These are phyloP conservation scores for Rutpela maculata DNA, from an alignment of 2,888 invertebrate species.

Conservation along the genomic window DNA sequence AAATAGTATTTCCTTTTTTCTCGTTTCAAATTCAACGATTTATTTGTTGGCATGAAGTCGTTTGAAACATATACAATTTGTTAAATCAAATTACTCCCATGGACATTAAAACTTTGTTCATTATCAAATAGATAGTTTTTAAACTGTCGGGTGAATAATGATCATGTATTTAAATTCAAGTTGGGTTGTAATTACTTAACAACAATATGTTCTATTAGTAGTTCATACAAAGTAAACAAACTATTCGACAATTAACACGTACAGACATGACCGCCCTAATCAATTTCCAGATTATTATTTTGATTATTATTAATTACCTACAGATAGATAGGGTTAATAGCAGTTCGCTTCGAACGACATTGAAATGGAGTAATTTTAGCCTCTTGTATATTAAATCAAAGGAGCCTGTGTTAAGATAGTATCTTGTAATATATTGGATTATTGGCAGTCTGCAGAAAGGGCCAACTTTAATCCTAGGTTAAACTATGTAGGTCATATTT, in stretches of 20 bases:
- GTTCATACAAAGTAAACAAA: neutral
- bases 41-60: too few species aligned
- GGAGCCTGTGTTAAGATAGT: conserved; percentile 19
- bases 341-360: neutral
- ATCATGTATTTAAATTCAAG: too few species aligned
- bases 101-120: too few species aligned
- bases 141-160: too few species aligned
- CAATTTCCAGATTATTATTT: conserved; percentile 13
- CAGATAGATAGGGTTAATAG: conserved; percentile 15
- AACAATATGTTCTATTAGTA: too few species aligned
- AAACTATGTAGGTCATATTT: conserved; percentile 13
- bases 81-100: too few species aligned
- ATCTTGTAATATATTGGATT: conserved; percentile 22
- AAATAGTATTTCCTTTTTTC: too few species aligned
- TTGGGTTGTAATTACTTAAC: too few species aligned
- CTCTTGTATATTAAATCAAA: conserved; percentile 30
- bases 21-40: too few species aligned
- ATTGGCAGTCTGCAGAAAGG: conserved; percentile 24
- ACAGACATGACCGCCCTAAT: neutral
- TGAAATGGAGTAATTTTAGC: conserved; percentile 16
- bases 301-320: conserved; percentile 10
- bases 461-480: conserved; percentile 19
- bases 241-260: neutral
- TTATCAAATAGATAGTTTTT: too few species aligned
- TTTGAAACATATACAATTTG: too few species aligned